Base-by-base conservation (phyloP, 2,888 invertebrate genomes). In the Cataglyphis rosenhaueri region DNA sequence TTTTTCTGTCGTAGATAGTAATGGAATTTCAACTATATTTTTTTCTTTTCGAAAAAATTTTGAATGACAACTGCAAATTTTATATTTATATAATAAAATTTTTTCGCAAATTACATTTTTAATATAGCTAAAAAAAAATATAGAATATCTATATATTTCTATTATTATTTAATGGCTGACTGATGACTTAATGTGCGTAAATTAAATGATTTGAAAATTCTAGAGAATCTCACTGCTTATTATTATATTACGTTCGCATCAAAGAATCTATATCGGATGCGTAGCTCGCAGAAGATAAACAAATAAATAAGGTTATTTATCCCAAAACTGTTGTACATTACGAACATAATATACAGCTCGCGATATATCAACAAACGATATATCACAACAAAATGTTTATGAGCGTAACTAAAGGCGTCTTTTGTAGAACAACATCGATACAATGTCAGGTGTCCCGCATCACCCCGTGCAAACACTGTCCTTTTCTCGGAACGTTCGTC, bases 291-390 rank as follows among this genome's bases (percentile, higher is more conserved):
- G 44, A 15, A 38, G 32, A 15, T 61, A 71, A 83, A 57, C 73
- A 70, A 70, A 62, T 55, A 81, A 84, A 81, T 73, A 86, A 35
- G 35, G 83, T 78, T 65, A 52, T 84, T 83, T 83, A 84, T 62
- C 74, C 79, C 73, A 66, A 59, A 79, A 83, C 59, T 57, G 79
- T 84, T 57, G 81, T 79, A 87, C 89, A 87, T 91, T 91, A 87
- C 87, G 84, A 82, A 81, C 82, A 89, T 92, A 93, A 93, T 92
- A 93, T 92, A 93, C 92, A 92, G 90, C 92, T 91, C 85, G 91
- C 87, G 92, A 91, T 93, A 93, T 92, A 92, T 92, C 92, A 92
- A 21, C 21, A 21, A 21, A 21, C 87, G 92, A 91, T 93, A 93
- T 92, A 92, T 92, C 92, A 92, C 88, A 73, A 65, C 18, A 76